Conservation (phyloP, 2,797 vertebrate genomes). For the Microctenopoma steveboyesi region DNA sequence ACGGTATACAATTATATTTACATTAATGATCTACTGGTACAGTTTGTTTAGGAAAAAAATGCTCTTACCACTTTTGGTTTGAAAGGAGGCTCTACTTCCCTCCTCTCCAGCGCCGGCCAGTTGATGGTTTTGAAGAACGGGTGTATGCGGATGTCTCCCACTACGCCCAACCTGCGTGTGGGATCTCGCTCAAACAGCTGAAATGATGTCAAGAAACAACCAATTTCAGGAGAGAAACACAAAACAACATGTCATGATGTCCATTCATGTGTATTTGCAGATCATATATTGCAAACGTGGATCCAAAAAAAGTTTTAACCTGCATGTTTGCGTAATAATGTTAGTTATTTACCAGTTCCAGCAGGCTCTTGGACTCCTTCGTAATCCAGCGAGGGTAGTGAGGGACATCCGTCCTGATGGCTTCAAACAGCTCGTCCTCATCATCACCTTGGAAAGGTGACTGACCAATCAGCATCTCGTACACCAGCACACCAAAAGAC, state of each 20-base stretch:
- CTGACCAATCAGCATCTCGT: conserved; percentile 98
- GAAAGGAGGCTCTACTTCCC: conserved; percentile 90
- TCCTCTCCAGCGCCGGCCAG: conserved; percentile 90
- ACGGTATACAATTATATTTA: neutral
- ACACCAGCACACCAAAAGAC: conserved; percentile 98
- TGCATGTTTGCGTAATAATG: neutral
- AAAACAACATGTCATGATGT: neutral
- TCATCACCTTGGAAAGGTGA: conserved; percentile 98
- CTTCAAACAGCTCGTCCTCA: conserved; percentile 96
- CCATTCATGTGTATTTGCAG: neutral
- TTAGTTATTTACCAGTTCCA: conserved; percentile 85
- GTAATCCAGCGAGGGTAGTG: conserved; percentile 97
- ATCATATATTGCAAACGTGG: no score
- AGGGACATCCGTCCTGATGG: conserved; percentile 91
- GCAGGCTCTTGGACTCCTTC: conserved; percentile 91
- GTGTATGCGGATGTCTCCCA: conserved; percentile 89
- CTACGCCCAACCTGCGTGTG: conserved; percentile 87
- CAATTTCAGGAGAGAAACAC: neutral
- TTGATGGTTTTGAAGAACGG: conserved; percentile 93
- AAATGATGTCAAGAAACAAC: conserved; percentile 27
- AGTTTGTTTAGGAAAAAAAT: neutral
- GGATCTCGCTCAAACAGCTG: conserved; percentile 95
- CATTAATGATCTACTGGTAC: neutral
- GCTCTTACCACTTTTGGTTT: conserved; percentile 95
- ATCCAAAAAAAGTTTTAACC: neutral